Percentiles rank a stretch among this genome's conserved stretches.
phyloP scores from a whole-genome alignment of 2,888 invertebrate genomes.

The Zelleria hepariella region DNA sequence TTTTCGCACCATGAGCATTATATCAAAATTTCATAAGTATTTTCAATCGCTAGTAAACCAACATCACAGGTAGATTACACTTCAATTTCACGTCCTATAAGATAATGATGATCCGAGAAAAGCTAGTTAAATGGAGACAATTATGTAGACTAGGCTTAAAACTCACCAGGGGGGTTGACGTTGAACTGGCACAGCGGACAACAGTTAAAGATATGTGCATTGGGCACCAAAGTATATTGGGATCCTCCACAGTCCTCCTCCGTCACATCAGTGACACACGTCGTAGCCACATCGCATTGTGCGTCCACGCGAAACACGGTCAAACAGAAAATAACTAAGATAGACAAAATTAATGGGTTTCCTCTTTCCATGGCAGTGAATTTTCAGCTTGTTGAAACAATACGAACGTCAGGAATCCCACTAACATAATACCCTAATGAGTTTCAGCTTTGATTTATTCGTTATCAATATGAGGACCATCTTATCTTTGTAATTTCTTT shows the following conservation, averaged over 20 bases:
- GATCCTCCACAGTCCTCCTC: conserved; percentile 29
- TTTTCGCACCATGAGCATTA: too few relatives aligned
- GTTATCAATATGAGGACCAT: not conserved
- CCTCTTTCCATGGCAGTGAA: not conserved
- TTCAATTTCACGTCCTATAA: too few relatives aligned
- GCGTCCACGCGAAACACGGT: not conserved
- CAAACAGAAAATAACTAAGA: not conserved
- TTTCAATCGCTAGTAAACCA: too few relatives aligned
- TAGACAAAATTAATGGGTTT: not conserved
- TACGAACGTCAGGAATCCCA: not conserved
- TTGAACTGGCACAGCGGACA: conserved; percentile 52
- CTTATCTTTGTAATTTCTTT: not conserved
- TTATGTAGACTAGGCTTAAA: too few relatives aligned
- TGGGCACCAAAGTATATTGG: conserved; percentile 31
- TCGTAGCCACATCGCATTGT: conserved; percentile 38
- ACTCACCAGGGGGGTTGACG: conserved; percentile 10
- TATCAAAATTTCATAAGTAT: too few relatives aligned
- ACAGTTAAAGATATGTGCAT: conserved; percentile 41
- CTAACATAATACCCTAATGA: not conserved
- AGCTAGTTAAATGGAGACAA: too few relatives aligned
- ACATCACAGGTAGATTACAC: too few relatives aligned
- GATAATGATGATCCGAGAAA: too few relatives aligned
- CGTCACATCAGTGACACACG: conserved; percentile 48
- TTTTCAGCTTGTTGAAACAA: not conserved
- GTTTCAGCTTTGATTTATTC: not conserved